phyloP scores from a whole-genome alignment of 2,113 vertebrate genomes.

The Rhombomys opimus region DNA sequence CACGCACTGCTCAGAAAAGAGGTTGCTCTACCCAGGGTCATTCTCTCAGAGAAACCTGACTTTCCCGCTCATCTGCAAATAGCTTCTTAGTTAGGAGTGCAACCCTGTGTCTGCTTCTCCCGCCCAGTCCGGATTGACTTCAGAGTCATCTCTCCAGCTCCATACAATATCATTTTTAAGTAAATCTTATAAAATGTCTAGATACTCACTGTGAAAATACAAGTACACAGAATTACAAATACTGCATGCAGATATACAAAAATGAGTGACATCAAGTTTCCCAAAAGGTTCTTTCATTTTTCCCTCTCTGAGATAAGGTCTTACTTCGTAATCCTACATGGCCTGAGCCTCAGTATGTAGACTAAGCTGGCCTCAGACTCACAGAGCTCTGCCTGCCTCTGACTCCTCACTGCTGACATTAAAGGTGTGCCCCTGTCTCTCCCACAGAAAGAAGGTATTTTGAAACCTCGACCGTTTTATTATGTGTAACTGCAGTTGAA shows the following conservation, averaged over 20 bases:
- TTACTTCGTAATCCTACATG: neutral
- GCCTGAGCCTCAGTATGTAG: neutral
- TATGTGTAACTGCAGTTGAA: slow-evolving; percentile 15
- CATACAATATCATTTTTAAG: neutral
- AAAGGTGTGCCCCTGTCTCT: neutral
- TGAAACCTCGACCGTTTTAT: neutral
- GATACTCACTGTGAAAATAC: neutral
- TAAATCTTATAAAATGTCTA: neutral
- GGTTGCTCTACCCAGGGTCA: neutral
- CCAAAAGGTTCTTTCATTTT: neutral
- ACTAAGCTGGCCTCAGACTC: neutral
- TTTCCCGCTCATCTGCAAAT: neutral
- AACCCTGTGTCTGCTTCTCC: neutral
- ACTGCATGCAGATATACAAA: neutral
- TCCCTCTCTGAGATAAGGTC: neutral
- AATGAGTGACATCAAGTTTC: neutral
- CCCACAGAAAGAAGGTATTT: neutral
- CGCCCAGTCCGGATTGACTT: neutral
- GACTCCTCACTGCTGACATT: neutral
- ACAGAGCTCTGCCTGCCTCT: neutral
- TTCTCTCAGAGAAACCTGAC: neutral
- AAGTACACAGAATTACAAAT: neutral
- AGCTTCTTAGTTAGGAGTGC: neutral
- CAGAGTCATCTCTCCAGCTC: neutral
- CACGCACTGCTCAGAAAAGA: neutral